A percentile compares a stretch with the other conserved stretches of the same genome.
Conservation (phyloP, 2,797 vertebrate genomes). For the Lagorchestes hirsutus region DNA sequence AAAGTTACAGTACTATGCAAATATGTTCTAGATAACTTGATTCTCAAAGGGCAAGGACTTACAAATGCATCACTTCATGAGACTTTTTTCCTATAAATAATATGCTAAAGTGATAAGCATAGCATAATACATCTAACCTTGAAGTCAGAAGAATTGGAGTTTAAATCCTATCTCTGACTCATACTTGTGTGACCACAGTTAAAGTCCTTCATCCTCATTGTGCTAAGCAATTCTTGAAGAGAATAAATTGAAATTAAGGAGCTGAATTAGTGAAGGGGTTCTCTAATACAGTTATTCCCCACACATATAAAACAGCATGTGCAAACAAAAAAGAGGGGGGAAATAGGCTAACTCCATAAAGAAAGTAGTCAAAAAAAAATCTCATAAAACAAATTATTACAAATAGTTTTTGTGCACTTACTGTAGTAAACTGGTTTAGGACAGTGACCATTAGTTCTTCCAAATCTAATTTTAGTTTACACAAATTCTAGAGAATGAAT, state of each 20-base stretch:
- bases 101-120: background rate
- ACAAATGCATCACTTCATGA: background rate
- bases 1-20: background rate
- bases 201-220: background rate
- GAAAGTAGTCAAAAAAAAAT: background rate
- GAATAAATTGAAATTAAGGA: background rate
- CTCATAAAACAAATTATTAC: background rate
- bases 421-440: background rate
- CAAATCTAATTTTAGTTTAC: background rate
- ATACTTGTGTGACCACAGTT: background rate
- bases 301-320: background rate
- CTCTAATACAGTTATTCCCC: background rate
- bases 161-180: background rate
- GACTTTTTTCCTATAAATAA: background rate
- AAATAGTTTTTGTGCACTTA: background rate
- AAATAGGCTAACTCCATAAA: background rate
- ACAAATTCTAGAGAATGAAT: background rate
- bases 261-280: background rate
- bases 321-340: background rate
- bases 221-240: background rate
- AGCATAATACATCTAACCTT: background rate
- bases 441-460: background rate
- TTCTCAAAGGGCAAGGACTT: background rate
- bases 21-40: background rate
- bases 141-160: background rate